phyloP scores from a whole-genome alignment of 2,888 invertebrate species.

The Dendrolimus houi region DNA sequence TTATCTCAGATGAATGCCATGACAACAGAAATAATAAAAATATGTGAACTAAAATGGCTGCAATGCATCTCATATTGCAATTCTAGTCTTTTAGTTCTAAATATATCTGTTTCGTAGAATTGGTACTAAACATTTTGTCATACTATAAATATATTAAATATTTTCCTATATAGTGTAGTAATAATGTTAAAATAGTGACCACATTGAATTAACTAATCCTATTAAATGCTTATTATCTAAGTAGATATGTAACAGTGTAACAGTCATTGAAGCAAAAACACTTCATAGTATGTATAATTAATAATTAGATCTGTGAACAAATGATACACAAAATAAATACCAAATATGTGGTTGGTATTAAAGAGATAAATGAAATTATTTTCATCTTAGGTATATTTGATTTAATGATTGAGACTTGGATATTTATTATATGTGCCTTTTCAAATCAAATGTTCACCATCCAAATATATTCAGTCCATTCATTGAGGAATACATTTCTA shows the following conservation, averaged over 20 bases:
- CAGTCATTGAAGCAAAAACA: not conserved
- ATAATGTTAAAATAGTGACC: constrained; percentile 3
- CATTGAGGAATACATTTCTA: not conserved
- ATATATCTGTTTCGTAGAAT: constrained; percentile 9
- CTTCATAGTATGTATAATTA: not conserved
- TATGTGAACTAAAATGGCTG: not conserved
- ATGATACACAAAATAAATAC: constrained; percentile 18
- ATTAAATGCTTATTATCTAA: not conserved
- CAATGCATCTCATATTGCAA: constrained; percentile 5
- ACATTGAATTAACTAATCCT: not conserved
- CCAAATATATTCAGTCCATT: constrained; percentile 53
- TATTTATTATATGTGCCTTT: constrained; percentile 57
- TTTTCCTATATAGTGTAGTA: constrained; percentile 3
- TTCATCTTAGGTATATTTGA: constrained; percentile 10
- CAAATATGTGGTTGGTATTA: constrained; percentile 26
- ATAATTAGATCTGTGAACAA: constrained; percentile 2
- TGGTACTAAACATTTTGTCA: not conserved
- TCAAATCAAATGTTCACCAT: constrained; percentile 48
- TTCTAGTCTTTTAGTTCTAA: constrained; percentile 26
- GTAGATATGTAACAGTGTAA: not conserved
- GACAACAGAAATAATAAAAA: not conserved
- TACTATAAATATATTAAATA: not conserved
- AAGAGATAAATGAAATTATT: constrained; percentile 26
- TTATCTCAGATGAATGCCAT: no score
- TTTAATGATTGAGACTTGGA: constrained; percentile 18